Percentiles rank a stretch among this genome's conserved stretches.
Evolutionary conservation across 2,797 vertebrate genomes (phyloP).

Genomic region (Thamnophis elegans): DNA sequence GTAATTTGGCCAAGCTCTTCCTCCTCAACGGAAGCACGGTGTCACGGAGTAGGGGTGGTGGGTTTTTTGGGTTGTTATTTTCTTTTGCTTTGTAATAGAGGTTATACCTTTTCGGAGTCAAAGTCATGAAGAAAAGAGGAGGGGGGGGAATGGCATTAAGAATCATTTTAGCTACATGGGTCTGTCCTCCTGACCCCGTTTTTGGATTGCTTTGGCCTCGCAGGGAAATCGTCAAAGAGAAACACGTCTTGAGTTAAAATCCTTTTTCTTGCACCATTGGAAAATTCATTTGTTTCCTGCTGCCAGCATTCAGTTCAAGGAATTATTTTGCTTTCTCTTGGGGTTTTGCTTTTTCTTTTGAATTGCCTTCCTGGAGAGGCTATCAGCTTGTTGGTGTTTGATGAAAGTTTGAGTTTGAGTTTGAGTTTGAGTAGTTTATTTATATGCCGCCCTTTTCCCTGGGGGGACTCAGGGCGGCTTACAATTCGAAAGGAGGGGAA

Average conservation of each 20-base stretch:
- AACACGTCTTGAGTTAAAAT: constrained; percentile 48
- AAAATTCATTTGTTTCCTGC: constrained; percentile 50
- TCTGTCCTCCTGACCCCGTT: constrained; percentile 41
- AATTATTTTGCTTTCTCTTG: neutral
- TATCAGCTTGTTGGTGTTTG: neutral
- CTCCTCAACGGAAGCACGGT: constrained; percentile 56
- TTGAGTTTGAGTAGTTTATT: too few species aligned
- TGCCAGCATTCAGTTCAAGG: constrained; percentile 42
- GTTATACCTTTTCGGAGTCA: constrained; percentile 57
- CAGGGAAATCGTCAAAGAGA: constrained; percentile 22
- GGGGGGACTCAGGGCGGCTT: too few species aligned
- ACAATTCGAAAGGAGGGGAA: too few species aligned
- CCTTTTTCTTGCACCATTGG: constrained; percentile 20
- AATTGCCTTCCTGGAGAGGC: neutral
- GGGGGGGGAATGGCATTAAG: neutral
- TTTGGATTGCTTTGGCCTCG: constrained; percentile 19
- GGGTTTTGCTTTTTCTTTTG: neutral
- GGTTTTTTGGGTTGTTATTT: too few species aligned
- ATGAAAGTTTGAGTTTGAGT: too few species aligned
- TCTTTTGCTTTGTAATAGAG: neutral
- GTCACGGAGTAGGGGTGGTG: constrained; percentile 33
- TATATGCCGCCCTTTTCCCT: too few species aligned
- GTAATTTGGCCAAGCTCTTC: constrained; percentile 64
- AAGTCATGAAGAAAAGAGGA: constrained; percentile 52
- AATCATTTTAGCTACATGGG: constrained; percentile 40